Percentiles rank a stretch among this genome's conserved stretches.
Conservation (phyloP, 2,113 vertebrate species). For the Aldabrachelys gigantea region DNA sequence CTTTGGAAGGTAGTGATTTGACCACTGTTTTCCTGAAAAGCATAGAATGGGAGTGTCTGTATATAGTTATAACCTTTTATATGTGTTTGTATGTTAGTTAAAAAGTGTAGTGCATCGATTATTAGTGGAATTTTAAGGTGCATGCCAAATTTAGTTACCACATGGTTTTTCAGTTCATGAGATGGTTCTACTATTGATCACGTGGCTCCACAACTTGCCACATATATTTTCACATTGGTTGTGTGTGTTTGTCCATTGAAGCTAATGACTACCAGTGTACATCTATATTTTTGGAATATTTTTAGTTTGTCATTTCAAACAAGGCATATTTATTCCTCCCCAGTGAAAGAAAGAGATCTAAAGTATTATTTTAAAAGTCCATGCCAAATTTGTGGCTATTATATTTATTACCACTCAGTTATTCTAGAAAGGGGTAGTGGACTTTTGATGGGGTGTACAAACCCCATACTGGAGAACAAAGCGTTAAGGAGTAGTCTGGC, state of each 20-base stretch:
- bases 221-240: not conserved
- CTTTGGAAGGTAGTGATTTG: slow-evolving; percentile 87
- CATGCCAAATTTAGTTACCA: not conserved
- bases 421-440: not conserved
- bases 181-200: not conserved
- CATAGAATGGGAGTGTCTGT: not conserved
- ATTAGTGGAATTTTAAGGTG: not conserved
- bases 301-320: not conserved
- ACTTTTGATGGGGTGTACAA: not conserved
- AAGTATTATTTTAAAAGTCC: not conserved
- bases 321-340: not conserved
- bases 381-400: not conserved
- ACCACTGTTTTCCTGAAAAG: rapidly evolving
- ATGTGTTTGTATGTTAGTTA: not conserved
- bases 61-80: not conserved
- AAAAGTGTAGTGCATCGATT: not conserved
- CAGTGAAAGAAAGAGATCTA: not conserved
- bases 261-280: not conserved
- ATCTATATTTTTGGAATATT: not conserved
- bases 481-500: not conserved
- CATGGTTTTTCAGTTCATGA: not conserved
- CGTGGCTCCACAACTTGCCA: not conserved
- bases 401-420: not conserved
- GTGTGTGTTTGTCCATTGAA: not conserved
- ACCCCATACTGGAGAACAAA: not conserved